Base-by-base conservation (phyloP, 2,797 vertebrate species). In the Cercopithecus neglectus region DNA sequence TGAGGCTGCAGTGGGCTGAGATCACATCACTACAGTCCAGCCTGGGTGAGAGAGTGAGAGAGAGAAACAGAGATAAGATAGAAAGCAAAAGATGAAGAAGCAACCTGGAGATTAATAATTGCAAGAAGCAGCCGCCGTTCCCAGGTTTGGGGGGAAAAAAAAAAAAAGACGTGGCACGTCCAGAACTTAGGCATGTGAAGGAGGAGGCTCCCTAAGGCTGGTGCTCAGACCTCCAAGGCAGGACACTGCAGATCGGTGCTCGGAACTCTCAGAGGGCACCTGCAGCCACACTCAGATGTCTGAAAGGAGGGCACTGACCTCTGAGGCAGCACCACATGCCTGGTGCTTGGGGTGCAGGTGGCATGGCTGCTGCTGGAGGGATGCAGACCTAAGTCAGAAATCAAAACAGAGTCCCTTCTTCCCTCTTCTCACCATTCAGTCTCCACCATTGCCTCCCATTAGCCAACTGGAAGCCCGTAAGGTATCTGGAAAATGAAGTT, bases 151-250 rank as follows among this genome's bases (percentile, higher is more conserved):
- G 50, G 22, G 3, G 4, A 9, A n/a, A n/a, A 67, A 64, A 30
- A 16, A n/a, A n/a, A 64, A 64, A 33, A 64, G 61, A n/a, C 16
- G 2, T 2, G 33, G 33, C 4, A 0, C 0, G 0, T 67, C 11
- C 21, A 53, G 72, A 70, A 50, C 30, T 36, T 39, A 70, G n/a
- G 21, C 39, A 14, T 19, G 16, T 14, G 74, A 26, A 55, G 28
- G 12, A 7, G 46, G 8, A 19, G n/a, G 33, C 26, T 53, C 28
- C 4, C 26, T 9, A 55, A 80, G 57, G 8, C 11, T 70, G 26
- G 1, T 13, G 5, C 89, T 36, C 33, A 8, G 33, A 89, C 50
- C 41, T 75, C 16, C 55, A 14, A 11, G 21, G 28, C 30, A 33
- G 5, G 50, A 50, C 39, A 33, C 50, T 2, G 8, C 33, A 44